Conservation (phyloP, 2,888 invertebrate genomes). For the Aethes cnicana region DNA sequence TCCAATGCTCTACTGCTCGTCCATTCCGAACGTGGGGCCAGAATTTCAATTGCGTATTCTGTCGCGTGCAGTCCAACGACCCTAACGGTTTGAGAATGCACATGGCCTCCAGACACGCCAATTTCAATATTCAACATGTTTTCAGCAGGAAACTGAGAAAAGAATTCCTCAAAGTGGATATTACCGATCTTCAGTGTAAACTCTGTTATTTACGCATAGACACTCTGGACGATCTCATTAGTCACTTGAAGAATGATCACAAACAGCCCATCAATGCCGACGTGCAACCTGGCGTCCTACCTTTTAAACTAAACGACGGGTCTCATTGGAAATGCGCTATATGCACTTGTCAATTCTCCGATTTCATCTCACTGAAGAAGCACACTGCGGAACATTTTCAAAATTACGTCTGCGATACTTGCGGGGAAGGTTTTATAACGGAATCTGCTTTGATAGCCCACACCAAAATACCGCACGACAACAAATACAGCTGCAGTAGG, state of each 20-base stretch:
- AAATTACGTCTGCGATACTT: constrained; percentile 74
- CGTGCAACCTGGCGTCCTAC: constrained; percentile 70
- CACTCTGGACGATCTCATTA: constrained; percentile 61
- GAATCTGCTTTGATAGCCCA: constrained; percentile 68
- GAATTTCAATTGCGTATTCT: constrained; percentile 73
- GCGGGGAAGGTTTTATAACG: constrained; percentile 74
- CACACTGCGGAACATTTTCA: constrained; percentile 73
- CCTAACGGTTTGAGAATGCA: constrained; percentile 70
- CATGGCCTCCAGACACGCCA: constrained; percentile 68
- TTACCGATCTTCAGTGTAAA: constrained; percentile 73
- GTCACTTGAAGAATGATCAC: constrained; percentile 70
- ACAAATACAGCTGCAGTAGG: constrained; percentile 69
- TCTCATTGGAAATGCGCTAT: constrained; percentile 72
- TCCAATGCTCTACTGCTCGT: constrained; percentile 72
- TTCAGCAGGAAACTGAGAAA: constrained; percentile 71
- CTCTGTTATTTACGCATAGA: constrained; percentile 69
- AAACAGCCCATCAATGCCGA: constrained; percentile 71
- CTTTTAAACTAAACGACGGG: constrained; percentile 70
- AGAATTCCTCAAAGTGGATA: constrained; percentile 72
- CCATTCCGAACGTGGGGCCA: constrained; percentile 76
- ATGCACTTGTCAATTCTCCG: constrained; percentile 66
- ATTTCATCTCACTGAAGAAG: constrained; percentile 66
- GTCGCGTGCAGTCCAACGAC: constrained; percentile 71
- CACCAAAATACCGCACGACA: constrained; percentile 68
- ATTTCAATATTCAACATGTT: constrained; percentile 67